Conservation (phyloP, 2,797 vertebrate species). For the Manis crassicaudata region DNA sequence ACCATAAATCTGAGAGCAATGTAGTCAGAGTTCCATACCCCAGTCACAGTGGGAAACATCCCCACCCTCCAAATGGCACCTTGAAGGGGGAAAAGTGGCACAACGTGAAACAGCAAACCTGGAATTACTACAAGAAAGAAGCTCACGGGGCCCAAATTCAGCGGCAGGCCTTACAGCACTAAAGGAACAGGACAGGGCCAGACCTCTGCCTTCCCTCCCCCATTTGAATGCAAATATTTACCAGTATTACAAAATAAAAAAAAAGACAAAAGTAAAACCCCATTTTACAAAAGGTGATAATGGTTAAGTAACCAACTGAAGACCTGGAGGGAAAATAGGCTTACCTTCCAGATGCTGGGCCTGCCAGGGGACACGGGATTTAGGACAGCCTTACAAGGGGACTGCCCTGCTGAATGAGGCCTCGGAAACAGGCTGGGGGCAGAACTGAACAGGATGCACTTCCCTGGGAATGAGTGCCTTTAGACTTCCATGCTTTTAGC, state of each 20-base stretch:
- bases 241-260: not conserved
- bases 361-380: not conserved
- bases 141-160: not conserved
- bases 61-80: slow-evolving; percentile 42
- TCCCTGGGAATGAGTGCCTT: not conserved
- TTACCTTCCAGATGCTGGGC: not conserved
- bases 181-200: not conserved
- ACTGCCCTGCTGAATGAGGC: not conserved
- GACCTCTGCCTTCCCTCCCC: not conserved
- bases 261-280: not conserved
- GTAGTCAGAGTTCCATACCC: slow-evolving; percentile 65
- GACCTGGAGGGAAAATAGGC: not conserved
- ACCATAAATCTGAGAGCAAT: slow-evolving; percentile 76
- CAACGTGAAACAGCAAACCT: not conserved
- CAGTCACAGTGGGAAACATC: slow-evolving; percentile 56
- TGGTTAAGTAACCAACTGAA: not conserved
- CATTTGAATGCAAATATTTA: not conserved
- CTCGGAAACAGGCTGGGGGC: not conserved
- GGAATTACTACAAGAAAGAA: slow-evolving; percentile 16
- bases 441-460: not conserved
- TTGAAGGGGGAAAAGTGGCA: slow-evolving; percentile 10
- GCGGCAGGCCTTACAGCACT: not conserved
- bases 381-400: not conserved
- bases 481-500: slow-evolving; percentile 43
- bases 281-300: not conserved